Percentiles rank a stretch among this genome's conserved stretches.
Evolutionary conservation across 2,888 invertebrate genomes (phyloP).

Genomic region (Trichogramma evanescens): DNA sequence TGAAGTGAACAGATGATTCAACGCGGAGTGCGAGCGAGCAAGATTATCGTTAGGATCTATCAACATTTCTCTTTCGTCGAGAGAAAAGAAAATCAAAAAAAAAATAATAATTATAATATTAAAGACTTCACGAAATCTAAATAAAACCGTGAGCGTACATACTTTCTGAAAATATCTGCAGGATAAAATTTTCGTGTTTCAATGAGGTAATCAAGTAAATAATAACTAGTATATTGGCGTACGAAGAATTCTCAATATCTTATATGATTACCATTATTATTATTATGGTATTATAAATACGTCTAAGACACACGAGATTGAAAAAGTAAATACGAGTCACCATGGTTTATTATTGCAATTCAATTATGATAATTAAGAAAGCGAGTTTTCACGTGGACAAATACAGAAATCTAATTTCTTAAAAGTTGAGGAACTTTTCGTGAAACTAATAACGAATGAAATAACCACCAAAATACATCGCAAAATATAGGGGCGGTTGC

Average conservation of each 20-base stretch:
- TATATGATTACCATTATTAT: slow-evolving; percentile 29
- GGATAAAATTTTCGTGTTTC: slow-evolving; percentile 18
- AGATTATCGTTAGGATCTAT: slow-evolving; percentile 13
- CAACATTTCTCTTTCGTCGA: slow-evolving; percentile 1
- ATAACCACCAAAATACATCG: background rate
- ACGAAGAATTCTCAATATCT: slow-evolving; percentile 33
- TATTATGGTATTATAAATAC: slow-evolving; percentile 27
- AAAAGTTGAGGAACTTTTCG: slow-evolving; percentile 9
- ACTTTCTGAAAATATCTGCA: slow-evolving; percentile 15
- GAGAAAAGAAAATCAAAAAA: background rate
- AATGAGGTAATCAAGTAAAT: slow-evolving; percentile 24
- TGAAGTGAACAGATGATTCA: slow-evolving; percentile 10
- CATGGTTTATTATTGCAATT: slow-evolving; percentile 26
- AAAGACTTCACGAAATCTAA: background rate
- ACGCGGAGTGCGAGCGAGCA: slow-evolving; percentile 10
- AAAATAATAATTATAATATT: background rate
- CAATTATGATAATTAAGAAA: slow-evolving; percentile 22
- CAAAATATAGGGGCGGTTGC: slow-evolving; percentile 18
- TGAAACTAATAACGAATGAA: background rate
- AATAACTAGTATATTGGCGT: background rate
- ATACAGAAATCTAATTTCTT: slow-evolving; percentile 8
- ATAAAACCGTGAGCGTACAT: slow-evolving; percentile 15
- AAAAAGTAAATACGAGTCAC: slow-evolving; percentile 12
- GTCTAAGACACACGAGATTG: slow-evolving; percentile 17
- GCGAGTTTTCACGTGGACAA: slow-evolving; percentile 29